Percentiles rank a stretch among this genome's conserved stretches.
phyloP scores from a whole-genome alignment of 2,888 invertebrate genomes.

The Argyresthia albistria region DNA sequence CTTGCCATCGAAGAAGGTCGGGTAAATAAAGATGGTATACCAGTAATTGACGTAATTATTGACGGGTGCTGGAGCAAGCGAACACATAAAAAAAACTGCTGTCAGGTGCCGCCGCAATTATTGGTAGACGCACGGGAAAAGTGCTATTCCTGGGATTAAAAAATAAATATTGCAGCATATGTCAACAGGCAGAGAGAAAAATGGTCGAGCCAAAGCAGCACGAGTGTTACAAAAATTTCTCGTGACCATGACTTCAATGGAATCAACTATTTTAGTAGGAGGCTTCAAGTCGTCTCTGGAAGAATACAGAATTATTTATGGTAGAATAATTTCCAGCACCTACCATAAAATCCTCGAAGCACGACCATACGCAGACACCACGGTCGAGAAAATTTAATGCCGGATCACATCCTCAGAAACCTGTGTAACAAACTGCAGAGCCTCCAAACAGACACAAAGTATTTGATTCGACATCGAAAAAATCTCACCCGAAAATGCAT shows the following conservation, averaged over 20 bases:
- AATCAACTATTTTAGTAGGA: conserved; percentile 13
- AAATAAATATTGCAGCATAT: conserved; percentile 10
- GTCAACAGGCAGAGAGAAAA: conserved; percentile 5
- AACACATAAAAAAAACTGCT: conserved; percentile 5
- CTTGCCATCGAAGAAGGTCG: neutral
- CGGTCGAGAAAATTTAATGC: conserved; percentile 16
- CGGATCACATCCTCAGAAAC: conserved; percentile 13
- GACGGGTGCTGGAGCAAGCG: conserved; percentile 8
- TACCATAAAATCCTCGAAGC: conserved; percentile 17
- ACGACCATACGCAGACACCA: conserved; percentile 10
- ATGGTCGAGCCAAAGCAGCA: conserved; percentile 6
- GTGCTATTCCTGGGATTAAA: conserved; percentile 5
- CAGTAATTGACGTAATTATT: conserved; percentile 4
- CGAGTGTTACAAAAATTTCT: conserved; percentile 9
- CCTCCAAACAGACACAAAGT: conserved; percentile 10
- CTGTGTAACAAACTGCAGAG: conserved; percentile 11
- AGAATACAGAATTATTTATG: conserved; percentile 22
- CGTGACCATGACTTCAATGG: conserved; percentile 10
- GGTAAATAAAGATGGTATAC: conserved; percentile 5
- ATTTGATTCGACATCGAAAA: conserved; percentile 7
- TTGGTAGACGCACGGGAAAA: conserved; percentile 4
- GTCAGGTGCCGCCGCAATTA: conserved; percentile 6
- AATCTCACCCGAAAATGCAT: conserved; percentile 9
- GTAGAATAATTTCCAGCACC: conserved; percentile 25
- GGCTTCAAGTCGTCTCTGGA: conserved; percentile 22